Evolutionary conservation across 2,888 invertebrate genomes (phyloP).

Genomic region (Aphodius granarius): DNA sequence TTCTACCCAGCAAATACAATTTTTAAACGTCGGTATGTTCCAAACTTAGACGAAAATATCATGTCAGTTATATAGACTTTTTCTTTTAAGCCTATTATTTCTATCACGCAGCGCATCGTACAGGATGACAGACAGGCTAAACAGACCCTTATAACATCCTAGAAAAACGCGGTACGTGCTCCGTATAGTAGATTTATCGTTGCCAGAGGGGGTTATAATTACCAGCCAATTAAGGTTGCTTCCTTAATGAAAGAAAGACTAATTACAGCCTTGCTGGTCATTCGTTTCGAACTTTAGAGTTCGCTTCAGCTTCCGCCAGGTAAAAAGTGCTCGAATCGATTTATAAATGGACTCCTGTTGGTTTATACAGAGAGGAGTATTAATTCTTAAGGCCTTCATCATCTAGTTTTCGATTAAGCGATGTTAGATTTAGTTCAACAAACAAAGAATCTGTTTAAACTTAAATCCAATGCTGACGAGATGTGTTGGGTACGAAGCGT

Average conservation of each 20-base stretch:
- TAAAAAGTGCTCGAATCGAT: conserved; percentile 9
- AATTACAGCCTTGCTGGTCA: conserved; percentile 1
- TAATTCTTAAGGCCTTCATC: no score
- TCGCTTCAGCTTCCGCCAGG: neutral
- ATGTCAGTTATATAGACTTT: neutral
- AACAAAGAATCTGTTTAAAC: no score
- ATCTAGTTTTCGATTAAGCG: no score
- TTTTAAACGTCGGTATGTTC: no score
- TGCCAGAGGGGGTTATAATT: conserved; percentile 3
- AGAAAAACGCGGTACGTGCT: neutral
- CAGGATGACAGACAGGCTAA: neutral
- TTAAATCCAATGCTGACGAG: no score
- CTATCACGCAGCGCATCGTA: neutral
- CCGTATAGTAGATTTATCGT: neutral
- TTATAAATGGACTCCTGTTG: conserved; percentile 5
- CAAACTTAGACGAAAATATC: no score
- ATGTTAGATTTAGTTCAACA: no score
- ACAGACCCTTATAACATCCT: neutral
- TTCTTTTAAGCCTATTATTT: no score
- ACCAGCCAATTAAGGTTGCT: conserved; percentile 2
- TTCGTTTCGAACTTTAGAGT: neutral
- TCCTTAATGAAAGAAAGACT: conserved; percentile 12
- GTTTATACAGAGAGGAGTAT: no score
- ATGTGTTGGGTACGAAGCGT: no score
- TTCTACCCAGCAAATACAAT: no score